Conservation (phyloP, 2,797 vertebrate genomes). For the Gambelia wislizenii region DNA sequence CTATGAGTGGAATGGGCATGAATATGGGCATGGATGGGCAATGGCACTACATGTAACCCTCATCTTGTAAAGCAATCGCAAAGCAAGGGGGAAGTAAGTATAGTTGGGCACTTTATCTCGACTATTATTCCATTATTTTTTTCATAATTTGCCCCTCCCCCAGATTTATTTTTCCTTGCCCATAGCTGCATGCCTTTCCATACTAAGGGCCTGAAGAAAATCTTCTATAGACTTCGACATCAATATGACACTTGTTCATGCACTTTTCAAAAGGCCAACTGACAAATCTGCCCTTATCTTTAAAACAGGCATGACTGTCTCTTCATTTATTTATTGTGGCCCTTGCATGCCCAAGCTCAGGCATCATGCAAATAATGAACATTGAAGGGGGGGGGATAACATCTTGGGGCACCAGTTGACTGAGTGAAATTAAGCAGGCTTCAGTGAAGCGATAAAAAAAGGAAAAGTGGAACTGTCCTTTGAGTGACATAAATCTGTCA, state of each 20-base stretch:
- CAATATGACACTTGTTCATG: slow-evolving; percentile 70
- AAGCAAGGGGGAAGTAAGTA: slow-evolving; percentile 99
- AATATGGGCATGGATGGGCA: slow-evolving; percentile 99
- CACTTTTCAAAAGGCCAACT: slow-evolving; percentile 82
- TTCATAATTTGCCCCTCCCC: slow-evolving; percentile 75
- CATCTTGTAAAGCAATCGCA: slow-evolving; percentile 93
- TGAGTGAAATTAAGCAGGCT: slow-evolving; percentile 99
- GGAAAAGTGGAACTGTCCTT: slow-evolving; percentile 99
- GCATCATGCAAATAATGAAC: slow-evolving; percentile 95
- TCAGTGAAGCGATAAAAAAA: slow-evolving; percentile 99
- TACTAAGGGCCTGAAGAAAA: slow-evolving; percentile 79
- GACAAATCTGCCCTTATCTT: slow-evolving; percentile 76
- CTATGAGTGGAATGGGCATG: slow-evolving; percentile 99
- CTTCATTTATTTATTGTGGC: slow-evolving; percentile 89
- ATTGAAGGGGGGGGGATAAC: slow-evolving; percentile 94
- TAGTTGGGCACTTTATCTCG: slow-evolving; percentile 83
- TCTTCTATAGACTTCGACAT: slow-evolving; percentile 72
- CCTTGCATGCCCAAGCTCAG: slow-evolving; percentile 80
- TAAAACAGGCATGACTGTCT: slow-evolving; percentile 77
- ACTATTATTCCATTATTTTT: slow-evolving; percentile 72
- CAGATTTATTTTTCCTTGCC: slow-evolving; percentile 80
- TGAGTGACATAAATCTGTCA: slow-evolving; percentile 99
- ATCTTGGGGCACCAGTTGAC: slow-evolving; percentile 96
- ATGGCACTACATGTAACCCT: slow-evolving; percentile 99
- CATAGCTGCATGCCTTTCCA: slow-evolving; percentile 85